These are phyloP conservation scores for Macaria notata DNA, from an alignment of 2,888 invertebrate species.

Conservation along the genomic window DNA sequence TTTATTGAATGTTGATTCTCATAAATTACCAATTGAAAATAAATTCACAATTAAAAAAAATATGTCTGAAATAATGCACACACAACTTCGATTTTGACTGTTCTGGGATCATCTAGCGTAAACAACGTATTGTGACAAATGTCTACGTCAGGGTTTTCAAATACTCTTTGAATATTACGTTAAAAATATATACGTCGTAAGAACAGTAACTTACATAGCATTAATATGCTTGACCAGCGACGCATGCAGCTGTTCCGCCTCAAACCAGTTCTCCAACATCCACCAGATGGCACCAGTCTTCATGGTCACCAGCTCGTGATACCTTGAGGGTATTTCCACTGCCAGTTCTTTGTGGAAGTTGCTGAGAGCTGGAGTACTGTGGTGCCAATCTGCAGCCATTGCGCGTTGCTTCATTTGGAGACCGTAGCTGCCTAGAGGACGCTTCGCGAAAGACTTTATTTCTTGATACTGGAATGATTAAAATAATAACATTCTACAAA, in stretches of 20 bases:
- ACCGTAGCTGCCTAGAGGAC: constrained; percentile 53
- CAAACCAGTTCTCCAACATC: constrained; percentile 77
- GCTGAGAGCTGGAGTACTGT: constrained; percentile 56
- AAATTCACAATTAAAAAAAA: too few relatives aligned
- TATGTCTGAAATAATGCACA: too few relatives aligned
- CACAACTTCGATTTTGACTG: too few relatives aligned
- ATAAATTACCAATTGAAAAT: too few relatives aligned
- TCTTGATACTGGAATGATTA: too few relatives aligned
- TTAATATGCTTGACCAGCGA: constrained; percentile 67
- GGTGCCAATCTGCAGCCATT: constrained; percentile 65
- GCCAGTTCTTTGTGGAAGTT: constrained; percentile 61
- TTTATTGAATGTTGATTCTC: too few relatives aligned
- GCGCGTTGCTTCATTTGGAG: constrained; percentile 63
- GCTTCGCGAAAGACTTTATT: constrained; percentile 13
- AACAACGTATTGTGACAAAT: too few relatives aligned
- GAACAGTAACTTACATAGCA: constrained; percentile 40
- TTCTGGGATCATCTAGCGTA: too few relatives aligned
- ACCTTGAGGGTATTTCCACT: constrained; percentile 59
- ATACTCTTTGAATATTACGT: too few relatives aligned
- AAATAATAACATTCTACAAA: too few relatives aligned
- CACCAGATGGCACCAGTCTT: constrained; percentile 71
- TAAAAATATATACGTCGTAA: too few relatives aligned
- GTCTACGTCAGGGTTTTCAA: too few relatives aligned
- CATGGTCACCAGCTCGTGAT: constrained; percentile 63
- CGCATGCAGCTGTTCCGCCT: constrained; percentile 56